Conservation (phyloP, 1,140 invertebrate species). For the Zaprionus nigranus region DNA sequence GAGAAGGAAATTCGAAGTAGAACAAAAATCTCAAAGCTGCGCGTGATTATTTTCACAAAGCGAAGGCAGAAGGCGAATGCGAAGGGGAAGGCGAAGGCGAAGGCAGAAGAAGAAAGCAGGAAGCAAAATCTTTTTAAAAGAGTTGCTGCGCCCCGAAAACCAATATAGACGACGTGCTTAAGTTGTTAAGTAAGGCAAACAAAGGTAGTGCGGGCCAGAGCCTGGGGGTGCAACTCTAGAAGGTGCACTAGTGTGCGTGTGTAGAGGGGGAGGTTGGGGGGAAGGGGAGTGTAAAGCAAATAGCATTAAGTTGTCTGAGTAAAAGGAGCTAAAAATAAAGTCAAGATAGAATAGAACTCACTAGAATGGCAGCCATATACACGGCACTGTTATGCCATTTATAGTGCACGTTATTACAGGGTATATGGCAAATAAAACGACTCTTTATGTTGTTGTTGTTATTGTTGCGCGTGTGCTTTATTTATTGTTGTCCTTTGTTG, state of each 20-base stretch:
- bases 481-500: constrained; percentile 74
- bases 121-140: constrained; percentile 62
- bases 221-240: constrained; percentile 3
- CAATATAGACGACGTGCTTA: constrained; percentile 81
- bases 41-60: constrained; percentile 82
- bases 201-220: constrained; percentile 39
- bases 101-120: constrained; percentile 74
- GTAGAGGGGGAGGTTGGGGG: neutral
- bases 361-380: neutral
- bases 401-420: neutral
- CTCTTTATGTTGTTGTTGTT: constrained; percentile 21
- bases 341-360: too few species aligned
- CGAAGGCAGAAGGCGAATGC: constrained; percentile 68
- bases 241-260: constrained; percentile 30
- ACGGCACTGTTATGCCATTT: neutral
- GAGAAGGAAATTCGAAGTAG: constrained; percentile 10
- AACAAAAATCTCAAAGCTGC: constrained; percentile 63
- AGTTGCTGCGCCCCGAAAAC: constrained; percentile 67
- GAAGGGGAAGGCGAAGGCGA: constrained; percentile 63
- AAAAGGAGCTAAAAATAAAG: constrained; percentile 56
- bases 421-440: constrained; percentile 26
- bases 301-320: constrained; percentile 82
- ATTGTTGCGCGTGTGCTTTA: constrained; percentile 68
- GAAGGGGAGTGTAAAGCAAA: constrained; percentile 61
- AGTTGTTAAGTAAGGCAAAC: constrained; percentile 81